Evolutionary conservation across 1,140 invertebrate species (phyloP).

Genomic region (Bactericera cockerelli): DNA sequence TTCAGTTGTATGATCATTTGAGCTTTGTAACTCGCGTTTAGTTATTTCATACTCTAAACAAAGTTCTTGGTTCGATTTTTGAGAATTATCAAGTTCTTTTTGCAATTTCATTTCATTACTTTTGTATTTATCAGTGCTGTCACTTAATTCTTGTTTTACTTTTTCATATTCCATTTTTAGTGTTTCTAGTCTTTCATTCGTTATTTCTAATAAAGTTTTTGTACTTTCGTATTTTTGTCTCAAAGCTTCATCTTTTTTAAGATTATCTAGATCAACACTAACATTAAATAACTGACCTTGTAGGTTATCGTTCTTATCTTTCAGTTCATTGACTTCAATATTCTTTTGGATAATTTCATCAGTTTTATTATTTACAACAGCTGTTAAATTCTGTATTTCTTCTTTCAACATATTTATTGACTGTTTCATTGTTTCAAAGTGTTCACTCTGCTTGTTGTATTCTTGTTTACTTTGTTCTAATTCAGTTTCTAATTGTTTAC

Average conservation of each 20-base stretch:
- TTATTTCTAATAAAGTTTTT: neutral
- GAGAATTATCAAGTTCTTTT: no score
- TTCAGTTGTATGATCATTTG: neutral
- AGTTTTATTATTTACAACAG: neutral
- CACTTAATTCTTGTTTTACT: no score
- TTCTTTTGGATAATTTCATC: neutral
- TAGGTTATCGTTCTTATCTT: neutral
- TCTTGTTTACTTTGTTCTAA: neutral
- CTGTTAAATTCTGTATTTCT: neutral
- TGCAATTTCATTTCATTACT: no score
- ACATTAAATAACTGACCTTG: neutral
- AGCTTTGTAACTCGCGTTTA: neutral
- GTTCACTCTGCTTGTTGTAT: neutral
- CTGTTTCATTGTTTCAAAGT: neutral
- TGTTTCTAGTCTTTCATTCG: neutral
- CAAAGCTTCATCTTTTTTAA: neutral
- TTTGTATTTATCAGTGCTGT: no score
- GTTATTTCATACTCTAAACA: neutral
- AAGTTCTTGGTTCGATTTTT: neutral
- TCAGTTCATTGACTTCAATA: neutral
- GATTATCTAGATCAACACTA: neutral
- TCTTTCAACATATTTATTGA: neutral
- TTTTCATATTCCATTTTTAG: no score
- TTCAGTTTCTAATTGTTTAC: neutral
- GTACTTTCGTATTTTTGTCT: neutral